These are phyloP conservation scores for Drosophila antonietae DNA, from an alignment of 2,888 invertebrate genomes.

Conservation along the genomic window DNA sequence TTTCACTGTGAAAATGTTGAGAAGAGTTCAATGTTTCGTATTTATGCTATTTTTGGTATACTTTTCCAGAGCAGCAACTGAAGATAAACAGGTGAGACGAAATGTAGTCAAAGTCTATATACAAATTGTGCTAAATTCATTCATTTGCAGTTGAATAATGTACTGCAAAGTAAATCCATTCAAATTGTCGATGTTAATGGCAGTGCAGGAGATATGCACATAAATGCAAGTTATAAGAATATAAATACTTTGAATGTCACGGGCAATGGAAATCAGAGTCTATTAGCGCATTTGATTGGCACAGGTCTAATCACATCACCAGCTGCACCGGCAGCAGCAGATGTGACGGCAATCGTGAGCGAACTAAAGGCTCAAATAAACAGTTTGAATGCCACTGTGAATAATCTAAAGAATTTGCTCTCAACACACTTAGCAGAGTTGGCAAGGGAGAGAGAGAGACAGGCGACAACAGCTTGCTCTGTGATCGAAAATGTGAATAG, in stretches of 20 bases:
- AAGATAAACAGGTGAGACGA: slow-evolving; percentile 11
- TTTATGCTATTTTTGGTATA: slow-evolving; percentile 17
- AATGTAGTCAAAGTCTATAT: not conserved
- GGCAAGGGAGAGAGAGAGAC: not conserved
- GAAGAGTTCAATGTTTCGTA: slow-evolving; percentile 2
- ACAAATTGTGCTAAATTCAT: not conserved
- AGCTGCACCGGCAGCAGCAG: not conserved
- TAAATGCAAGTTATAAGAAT: slow-evolving; percentile 50
- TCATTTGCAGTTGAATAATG: slow-evolving; percentile 24
- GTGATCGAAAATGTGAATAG: not conserved
- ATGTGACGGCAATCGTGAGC: not conserved
- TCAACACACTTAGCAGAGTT: not conserved
- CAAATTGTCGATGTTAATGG: slow-evolving; percentile 43
- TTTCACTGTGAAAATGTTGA: slow-evolving; percentile 9
- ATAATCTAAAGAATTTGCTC: slow-evolving; percentile 1
- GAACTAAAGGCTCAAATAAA: slow-evolving; percentile 27
- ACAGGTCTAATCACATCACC: slow-evolving; percentile 3
- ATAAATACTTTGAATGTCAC: slow-evolving; percentile 31
- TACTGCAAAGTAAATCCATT: slow-evolving; percentile 34
- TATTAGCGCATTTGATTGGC: not conserved
- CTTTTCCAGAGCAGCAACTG: not conserved
- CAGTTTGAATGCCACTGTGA: slow-evolving; percentile 22
- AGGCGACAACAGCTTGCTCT: slow-evolving; percentile 13
- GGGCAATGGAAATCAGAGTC: slow-evolving; percentile 13
- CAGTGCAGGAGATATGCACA: slow-evolving; percentile 17